Percentiles rank a stretch among this genome's conserved stretches.
Evolutionary conservation across 2,113 vertebrate genomes (phyloP).

Genomic region (Oriolus oriolus): DNA sequence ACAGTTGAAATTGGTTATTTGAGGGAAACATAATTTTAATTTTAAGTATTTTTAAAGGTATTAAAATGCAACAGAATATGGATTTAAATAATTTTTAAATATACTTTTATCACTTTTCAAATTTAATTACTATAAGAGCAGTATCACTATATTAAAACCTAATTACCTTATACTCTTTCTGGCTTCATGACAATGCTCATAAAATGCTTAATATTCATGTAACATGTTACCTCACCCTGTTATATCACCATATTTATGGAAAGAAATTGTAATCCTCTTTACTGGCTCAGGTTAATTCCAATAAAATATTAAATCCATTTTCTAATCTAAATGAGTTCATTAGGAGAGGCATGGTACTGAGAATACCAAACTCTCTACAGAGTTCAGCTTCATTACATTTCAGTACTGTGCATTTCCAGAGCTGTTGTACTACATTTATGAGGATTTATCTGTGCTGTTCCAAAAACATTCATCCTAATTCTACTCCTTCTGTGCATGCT

Average conservation of each 20-base stretch:
- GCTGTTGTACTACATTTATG: conserved; percentile 83
- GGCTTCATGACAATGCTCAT: conserved; percentile 70
- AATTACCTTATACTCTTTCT: conserved; percentile 72
- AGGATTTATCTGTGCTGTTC: conserved; percentile 82
- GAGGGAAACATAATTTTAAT: neutral
- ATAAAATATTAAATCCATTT: conserved; percentile 88
- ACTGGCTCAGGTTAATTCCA: conserved; percentile 84
- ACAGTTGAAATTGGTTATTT: neutral
- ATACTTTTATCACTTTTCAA: conserved; percentile 61
- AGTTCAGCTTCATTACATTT: conserved; percentile 83
- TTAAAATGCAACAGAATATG: conserved; percentile 37
- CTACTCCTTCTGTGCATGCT: conserved; percentile 78
- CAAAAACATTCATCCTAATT: conserved; percentile 85
- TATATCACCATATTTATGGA: conserved; percentile 81
- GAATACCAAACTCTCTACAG: conserved; percentile 80
- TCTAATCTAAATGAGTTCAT: conserved; percentile 88
- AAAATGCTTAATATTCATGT: conserved; percentile 80
- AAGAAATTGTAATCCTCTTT: conserved; percentile 84
- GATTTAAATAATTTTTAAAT: conserved; percentile 57
- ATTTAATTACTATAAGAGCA: conserved; percentile 76
- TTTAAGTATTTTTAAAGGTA: conserved; percentile 17
- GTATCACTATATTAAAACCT: conserved; percentile 73
- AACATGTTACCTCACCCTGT: conserved; percentile 75
- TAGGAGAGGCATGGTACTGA: conserved; percentile 79
- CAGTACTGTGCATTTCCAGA: conserved; percentile 75